A percentile compares a stretch with the other conserved stretches of the same genome.
These are phyloP conservation scores for Drosophila demipolita DNA, from an alignment of 2,888 invertebrate genomes.

Conservation along the genomic window DNA sequence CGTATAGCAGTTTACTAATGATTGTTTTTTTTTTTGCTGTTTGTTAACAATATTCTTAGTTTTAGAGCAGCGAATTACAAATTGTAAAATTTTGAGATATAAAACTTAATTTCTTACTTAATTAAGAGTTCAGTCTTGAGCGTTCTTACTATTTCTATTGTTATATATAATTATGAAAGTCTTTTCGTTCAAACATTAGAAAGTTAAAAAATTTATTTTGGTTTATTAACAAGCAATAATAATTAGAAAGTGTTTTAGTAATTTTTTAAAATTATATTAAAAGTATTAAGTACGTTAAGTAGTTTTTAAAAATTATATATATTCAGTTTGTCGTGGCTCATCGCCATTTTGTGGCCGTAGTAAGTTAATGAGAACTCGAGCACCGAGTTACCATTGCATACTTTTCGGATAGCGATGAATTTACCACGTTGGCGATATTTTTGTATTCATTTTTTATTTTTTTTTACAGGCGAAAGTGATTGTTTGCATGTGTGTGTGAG, in stretches of 20 bases:
- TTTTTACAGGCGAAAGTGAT: slow-evolving; percentile 63
- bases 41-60: neutral
- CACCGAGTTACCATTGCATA: slow-evolving; percentile 56
- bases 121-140: neutral
- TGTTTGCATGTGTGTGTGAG: slow-evolving; percentile 24
- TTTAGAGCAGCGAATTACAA: neutral
- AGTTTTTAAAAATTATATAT: neutral
- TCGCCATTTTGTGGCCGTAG: slow-evolving; percentile 20
- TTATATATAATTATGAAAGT: neutral
- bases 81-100: neutral
- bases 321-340: slow-evolving; percentile 2
- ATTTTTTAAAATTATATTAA: neutral
- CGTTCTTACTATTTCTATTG: too few relatives aligned
- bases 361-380: neutral
- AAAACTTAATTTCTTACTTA: neutral
- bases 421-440: slow-evolving; percentile 34
- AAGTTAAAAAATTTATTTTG: neutral
- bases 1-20: slow-evolving; percentile 7
- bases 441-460: slow-evolving; percentile 30
- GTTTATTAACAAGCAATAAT: neutral
- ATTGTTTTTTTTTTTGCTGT: neutral
- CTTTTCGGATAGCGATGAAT: slow-evolving; percentile 52
- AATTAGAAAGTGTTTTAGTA: neutral
- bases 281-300: neutral
- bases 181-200: neutral